Conservation (phyloP, 1,140 invertebrate genomes). For the Leptestheria dahalacensis region DNA sequence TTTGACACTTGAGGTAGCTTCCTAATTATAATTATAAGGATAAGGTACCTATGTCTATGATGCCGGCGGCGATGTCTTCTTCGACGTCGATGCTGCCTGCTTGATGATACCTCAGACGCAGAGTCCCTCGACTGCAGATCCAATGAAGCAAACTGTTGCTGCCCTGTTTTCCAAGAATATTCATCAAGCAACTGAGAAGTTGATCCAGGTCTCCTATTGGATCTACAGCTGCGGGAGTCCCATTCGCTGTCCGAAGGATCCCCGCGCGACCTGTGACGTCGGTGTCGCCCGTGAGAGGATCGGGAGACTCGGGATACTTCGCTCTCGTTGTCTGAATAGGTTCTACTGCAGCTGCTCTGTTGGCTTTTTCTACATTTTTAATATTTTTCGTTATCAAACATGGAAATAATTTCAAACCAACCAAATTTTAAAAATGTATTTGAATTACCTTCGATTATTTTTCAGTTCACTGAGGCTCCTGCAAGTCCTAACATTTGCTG, state of each 20-base stretch:
- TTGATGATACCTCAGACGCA: constrained; percentile 33
- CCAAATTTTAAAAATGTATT: neutral
- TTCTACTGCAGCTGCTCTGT: constrained; percentile 55
- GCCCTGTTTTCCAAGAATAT: no score
- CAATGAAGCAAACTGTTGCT: neutral
- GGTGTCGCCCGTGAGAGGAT: constrained; percentile 39
- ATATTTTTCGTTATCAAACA: no score
- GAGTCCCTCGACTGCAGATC: neutral
- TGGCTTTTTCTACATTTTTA: neutral
- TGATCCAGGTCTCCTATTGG: neutral
- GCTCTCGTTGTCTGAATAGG: constrained; percentile 73
- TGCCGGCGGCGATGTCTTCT: constrained; percentile 29
- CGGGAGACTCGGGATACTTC: constrained; percentile 66
- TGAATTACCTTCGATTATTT: neutral
- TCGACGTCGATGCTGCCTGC: constrained; percentile 32
- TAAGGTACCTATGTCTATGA: constrained; percentile 32
- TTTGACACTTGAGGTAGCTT: no score
- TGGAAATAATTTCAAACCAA: neutral
- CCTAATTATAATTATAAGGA: neutral
- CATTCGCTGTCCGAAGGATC: constrained; percentile 38
- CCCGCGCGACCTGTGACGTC: constrained; percentile 39
- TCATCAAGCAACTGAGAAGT: neutral
- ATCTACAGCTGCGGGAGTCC: constrained; percentile 2
- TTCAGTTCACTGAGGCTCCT: no score
- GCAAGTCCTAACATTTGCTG: no score